Percentiles rank a stretch among this genome's conserved stretches.
Evolutionary conservation across 2,888 invertebrate species (phyloP).

Genomic region (Seladonia tumulorum): DNA sequence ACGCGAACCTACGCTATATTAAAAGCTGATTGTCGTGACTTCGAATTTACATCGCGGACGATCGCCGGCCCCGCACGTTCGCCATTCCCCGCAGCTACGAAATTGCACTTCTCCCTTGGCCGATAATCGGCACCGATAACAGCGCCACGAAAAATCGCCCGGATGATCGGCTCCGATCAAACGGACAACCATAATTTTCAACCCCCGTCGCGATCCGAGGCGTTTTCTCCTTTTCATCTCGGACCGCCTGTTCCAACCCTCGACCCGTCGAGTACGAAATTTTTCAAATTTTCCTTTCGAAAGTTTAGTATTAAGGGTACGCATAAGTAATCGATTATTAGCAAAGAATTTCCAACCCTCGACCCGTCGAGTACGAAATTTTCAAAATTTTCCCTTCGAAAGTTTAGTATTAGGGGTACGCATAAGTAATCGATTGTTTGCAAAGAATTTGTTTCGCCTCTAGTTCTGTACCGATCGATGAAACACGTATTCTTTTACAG

Average conservation of each 20-base stretch:
- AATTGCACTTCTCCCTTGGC: conserved; percentile 9
- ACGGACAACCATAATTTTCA: not conserved
- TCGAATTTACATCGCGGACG: conserved; percentile 18
- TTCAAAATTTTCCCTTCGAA: no score
- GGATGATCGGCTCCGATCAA: not conserved
- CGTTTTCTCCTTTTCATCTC: not conserved
- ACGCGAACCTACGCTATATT: conserved; percentile 53
- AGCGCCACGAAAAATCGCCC: not conserved
- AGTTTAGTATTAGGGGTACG: no score
- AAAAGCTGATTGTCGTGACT: conserved; percentile 56
- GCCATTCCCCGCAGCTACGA: not conserved
- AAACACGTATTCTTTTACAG: no score
- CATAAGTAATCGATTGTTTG: no score
- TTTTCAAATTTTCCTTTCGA: no score
- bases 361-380: no score
- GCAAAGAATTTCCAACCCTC: no score
- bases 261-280: no score
- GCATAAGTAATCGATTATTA: no score
- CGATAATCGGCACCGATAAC: conserved; percentile 13
- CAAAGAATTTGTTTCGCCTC: no score
- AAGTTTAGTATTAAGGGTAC: no score
- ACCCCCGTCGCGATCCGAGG: not conserved
- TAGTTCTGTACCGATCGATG: no score
- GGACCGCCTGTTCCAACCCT: not conserved
- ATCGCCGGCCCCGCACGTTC: conserved; percentile 4